Conservation (phyloP, 2,797 vertebrate species). For the Garrulus glandarius region DNA sequence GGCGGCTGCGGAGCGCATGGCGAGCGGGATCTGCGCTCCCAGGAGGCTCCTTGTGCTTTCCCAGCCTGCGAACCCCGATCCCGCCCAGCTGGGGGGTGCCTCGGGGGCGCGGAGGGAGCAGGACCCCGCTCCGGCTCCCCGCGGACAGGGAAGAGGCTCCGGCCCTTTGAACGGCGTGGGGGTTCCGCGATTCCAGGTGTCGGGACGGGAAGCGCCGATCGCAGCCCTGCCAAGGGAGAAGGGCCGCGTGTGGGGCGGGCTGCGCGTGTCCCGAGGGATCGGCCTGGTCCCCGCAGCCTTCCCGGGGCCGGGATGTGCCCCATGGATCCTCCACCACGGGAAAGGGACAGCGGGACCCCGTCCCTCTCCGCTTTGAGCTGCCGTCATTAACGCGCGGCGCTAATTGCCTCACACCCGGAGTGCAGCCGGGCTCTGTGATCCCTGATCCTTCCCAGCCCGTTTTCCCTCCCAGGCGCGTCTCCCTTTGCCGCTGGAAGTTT, state of each 20-base stretch:
- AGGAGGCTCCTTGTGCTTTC: fast-evolving
- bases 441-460: fast-evolving
- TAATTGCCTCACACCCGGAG: fast-evolving
- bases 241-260: background rate
- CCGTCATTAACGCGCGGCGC: background rate
- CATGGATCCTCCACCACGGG: fast-evolving
- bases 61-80: fast-evolving
- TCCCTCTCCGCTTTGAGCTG: fast-evolving
- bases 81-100: fast-evolving
- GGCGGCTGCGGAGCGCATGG: background rate
- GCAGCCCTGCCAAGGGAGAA: fast-evolving
- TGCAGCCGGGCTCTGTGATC: fast-evolving
- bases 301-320: background rate
- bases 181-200: background rate
- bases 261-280: fast-evolving
- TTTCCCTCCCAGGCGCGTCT: background rate
- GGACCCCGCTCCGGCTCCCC: background rate
- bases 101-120: background rate
- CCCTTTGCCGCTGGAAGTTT: background rate
- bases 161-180: slow-evolving; percentile 34
- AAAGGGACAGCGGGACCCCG: fast-evolving
- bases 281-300: background rate
- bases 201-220: background rate
- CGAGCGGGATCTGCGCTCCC: background rate
- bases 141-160: background rate